Conservation (phyloP, 2,888 invertebrate species). For the Micoletzkya japonica region DNA sequence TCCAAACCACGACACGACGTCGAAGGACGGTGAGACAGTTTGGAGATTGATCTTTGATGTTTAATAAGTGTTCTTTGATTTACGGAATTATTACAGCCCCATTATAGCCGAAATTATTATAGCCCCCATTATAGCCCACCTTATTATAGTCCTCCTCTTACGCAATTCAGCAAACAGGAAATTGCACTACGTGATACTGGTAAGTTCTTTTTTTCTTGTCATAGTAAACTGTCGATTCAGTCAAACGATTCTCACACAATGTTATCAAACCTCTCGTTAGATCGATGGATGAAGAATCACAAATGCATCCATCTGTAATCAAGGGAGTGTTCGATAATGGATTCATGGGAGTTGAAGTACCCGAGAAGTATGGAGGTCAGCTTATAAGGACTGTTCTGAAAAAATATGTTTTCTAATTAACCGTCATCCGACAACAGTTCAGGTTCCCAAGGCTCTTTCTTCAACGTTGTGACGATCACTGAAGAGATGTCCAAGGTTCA, state of each 20-base stretch:
- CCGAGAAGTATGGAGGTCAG: conserved; percentile 72
- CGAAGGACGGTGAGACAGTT: no score
- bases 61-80: no score
- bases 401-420: background rate
- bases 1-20: no score
- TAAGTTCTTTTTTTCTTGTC: no score
- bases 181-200: conserved; percentile 87
- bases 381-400: background rate
- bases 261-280: conserved; percentile 83
- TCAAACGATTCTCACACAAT: conserved; percentile 83
- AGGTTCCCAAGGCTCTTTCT: conserved; percentile 86
- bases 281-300: conserved; percentile 87
- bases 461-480: conserved; percentile 84
- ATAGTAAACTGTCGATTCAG: no score
- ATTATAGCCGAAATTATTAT: no score
- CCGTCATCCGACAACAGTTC: no score
- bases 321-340: conserved; percentile 87
- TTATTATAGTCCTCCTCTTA: conserved; percentile 76
- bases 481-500: conserved; percentile 82
- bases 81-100: no score
- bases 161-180: conserved; percentile 84
- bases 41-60: no score
- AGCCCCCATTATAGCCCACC: no score
- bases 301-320: conserved; percentile 73
- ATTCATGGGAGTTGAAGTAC: conserved; percentile 88